Percentiles rank a stretch among this genome's conserved stretches.
Conservation (phyloP, 2,888 invertebrate genomes). For the Octodonta nipae region DNA sequence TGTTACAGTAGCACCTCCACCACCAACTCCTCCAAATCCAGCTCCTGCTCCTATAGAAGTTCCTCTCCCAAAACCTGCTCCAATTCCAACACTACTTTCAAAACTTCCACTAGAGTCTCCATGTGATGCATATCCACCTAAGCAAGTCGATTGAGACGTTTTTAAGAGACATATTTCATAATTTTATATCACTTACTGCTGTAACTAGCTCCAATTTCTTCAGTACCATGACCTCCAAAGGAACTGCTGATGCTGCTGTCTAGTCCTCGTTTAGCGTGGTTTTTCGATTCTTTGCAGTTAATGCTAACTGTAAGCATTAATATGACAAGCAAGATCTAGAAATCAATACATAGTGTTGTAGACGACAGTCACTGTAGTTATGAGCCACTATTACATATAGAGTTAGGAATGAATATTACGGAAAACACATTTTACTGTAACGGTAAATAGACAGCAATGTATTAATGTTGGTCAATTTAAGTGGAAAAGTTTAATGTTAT, state of each 20-base stretch:
- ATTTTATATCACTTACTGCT: too few relatives aligned
- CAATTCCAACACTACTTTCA: slow-evolving; percentile 11
- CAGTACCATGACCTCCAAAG: slow-evolving; percentile 7
- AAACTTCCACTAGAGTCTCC: slow-evolving; percentile 15
- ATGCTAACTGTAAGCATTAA: not conserved
- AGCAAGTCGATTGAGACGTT: too few relatives aligned
- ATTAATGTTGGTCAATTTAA: too few relatives aligned
- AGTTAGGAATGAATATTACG: too few relatives aligned
- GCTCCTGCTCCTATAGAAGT: slow-evolving; percentile 10
- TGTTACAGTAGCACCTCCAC: slow-evolving; percentile 12
- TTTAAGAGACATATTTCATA: too few relatives aligned
- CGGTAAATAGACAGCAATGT: too few relatives aligned
- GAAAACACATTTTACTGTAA: too few relatives aligned
- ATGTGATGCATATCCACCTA: slow-evolving; percentile 10
- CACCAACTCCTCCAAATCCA: slow-evolving; percentile 12
- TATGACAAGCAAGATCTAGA: not conserved
- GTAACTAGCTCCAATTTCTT: slow-evolving; percentile 5
- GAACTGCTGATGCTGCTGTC: not conserved
- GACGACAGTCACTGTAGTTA: too few relatives aligned
- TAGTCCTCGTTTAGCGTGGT: not conserved
- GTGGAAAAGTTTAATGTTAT: too few relatives aligned
- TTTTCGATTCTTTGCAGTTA: not conserved
- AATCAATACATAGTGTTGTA: too few relatives aligned
- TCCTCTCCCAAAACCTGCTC: slow-evolving; percentile 7
- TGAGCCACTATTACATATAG: too few relatives aligned